Base-by-base conservation (phyloP, 2,888 invertebrate genomes). In the Leucophora obtusa region DNA sequence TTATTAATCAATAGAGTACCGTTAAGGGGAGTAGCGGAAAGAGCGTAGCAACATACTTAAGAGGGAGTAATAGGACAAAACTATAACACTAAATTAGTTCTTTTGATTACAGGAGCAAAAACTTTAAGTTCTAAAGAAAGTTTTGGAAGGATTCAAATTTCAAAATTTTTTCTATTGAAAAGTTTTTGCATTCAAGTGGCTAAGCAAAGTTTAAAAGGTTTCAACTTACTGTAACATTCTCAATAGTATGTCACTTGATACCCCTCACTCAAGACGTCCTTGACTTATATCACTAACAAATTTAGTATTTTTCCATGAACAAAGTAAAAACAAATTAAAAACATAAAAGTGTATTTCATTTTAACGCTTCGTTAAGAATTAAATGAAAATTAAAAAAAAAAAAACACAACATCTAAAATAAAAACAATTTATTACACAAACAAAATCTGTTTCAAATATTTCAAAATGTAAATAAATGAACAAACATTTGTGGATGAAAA, bases 1-100 rank as follows among this genome's bases (percentile, higher is more conserved):
- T 74, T 70, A 66, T 70, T 65, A 74, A 79, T 79, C 79, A 79
- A 74, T 79, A 60, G 47, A 53, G 43, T 56, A 18, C n/a, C 50
- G 11, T 5, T 8, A 33, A 69, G 9, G n/a, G 33, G 47, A 69
- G 63, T 53, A 6, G 38, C n/a, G n/a, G n/a, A n/a, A n/a, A n/a
- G n/a, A n/a, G n/a, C n/a, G 8, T 35, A 35, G 5, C 5, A 24
- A 24, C 5, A 5, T n/a, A 28, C 28, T 28, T 28, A 28, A 28
- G 28, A 1, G 28, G 28, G 28, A 6, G 28, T 7, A 28, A 28
- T 28, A 28, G 7, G 28, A 28, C 4, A 28, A 28, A 28, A 28
- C 6, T 28, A 6, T 28, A 28, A 28, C 6, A 28, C 1, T 28
- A 28, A 28, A 28, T 6, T 6, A 28, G 6, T 28, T 28, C 5